Base-by-base conservation (phyloP, 64 coral and sea anemone genomes). In the Trachythela sp. region DNA sequence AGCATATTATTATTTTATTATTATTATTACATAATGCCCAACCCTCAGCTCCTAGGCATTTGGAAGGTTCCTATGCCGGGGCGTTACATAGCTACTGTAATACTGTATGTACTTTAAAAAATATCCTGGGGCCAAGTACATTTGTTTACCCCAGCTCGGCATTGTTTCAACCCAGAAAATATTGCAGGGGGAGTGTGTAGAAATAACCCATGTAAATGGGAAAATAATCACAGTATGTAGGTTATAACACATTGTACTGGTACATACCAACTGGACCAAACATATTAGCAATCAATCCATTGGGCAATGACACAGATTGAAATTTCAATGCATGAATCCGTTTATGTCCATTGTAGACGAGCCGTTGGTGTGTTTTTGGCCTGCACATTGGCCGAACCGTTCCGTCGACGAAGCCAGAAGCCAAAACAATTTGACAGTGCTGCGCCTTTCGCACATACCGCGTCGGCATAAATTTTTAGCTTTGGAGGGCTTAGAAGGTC, bases 261-360 rank as follows among this genome's bases (percentile, higher is more conserved):
- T 77, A 77, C 87, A 48, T 89, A 36, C 87, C 87, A 9, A 89
- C 87, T 35, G 87, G 87, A 8, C 87, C 87, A 89, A 76, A 89
- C 87, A 89, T 51, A 89, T 89, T 89, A 76, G 87, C 87, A 76
- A 89, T 89, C 39, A 89, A 40, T 29, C 87, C 87, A 89, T 89
- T 89, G 9, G 87, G 87, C 64, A 88, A 88, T 15, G 87, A 75
- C 72, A 88, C 87, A 33, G 87, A 77, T 58, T 88, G 87, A 36
- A 88, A 88, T 40, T 76, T 88, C 1, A 88, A 24, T 7, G 87
- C 34, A 34, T 88, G 87, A 30, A 76, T 30, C 4, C 67, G 22
- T 88, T 88, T 88, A 18, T 88, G 87, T 24, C 87, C 87, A 48
- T 88, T 88, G 43, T 88, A 88, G 31, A 88, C 87, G 9, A 42